These are phyloP conservation scores for Siniperca undulata DNA, from an alignment of 2,797 vertebrate species.

Conservation along the genomic window DNA sequence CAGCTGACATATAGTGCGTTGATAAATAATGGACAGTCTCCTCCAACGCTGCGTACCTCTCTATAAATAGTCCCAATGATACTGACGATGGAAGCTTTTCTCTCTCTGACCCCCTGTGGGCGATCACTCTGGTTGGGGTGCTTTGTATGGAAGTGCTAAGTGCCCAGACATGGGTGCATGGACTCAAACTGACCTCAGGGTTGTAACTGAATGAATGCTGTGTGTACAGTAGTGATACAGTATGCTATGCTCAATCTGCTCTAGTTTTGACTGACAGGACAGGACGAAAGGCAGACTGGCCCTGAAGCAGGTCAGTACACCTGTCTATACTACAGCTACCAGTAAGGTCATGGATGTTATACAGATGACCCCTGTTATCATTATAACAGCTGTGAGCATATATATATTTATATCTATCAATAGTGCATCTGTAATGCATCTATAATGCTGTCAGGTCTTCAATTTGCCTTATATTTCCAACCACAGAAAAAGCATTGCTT, in stretches of 20 bases:
- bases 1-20: slow-evolving; percentile 54
- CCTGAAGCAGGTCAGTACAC: neutral
- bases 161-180: neutral
- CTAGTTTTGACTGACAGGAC: slow-evolving; percentile 17
- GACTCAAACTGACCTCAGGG: slow-evolving; percentile 42
- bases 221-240: neutral
- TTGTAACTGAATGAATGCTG: slow-evolving; percentile 25
- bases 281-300: neutral
- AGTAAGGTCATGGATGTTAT: neutral
- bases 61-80: slow-evolving; percentile 75
- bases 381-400: neutral
- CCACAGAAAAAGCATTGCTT: neutral
- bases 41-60: slow-evolving; percentile 36
- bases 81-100: slow-evolving; percentile 52
- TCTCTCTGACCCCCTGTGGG: slow-evolving; percentile 8
- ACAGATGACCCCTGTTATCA: neutral
- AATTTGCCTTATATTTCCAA: neutral
- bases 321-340: neutral
- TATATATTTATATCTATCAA: neutral
- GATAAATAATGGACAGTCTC: slow-evolving; percentile 77
- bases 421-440: neutral
- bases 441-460: neutral
- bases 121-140: slow-evolving; percentile 28
- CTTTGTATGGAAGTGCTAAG: slow-evolving; percentile 43
- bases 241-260: slow-evolving; percentile 7